A percentile compares a stretch with the other conserved stretches of the same genome.
phyloP scores from a whole-genome alignment of 2,113 vertebrate genomes.

The Cettia cetti region DNA sequence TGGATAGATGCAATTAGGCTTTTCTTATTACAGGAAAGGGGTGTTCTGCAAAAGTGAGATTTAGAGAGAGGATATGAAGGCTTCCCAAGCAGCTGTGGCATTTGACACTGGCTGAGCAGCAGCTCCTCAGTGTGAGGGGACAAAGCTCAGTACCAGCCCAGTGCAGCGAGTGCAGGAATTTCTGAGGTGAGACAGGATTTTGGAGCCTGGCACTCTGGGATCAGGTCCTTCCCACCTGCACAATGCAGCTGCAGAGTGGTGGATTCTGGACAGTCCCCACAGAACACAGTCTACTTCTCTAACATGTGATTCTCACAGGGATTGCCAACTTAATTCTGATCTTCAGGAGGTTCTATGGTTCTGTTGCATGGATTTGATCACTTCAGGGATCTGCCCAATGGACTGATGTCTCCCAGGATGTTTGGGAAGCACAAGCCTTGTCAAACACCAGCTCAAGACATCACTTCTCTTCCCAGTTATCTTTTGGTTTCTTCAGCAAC shows the following conservation, averaged over 20 bases:
- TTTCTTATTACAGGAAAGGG: not conserved
- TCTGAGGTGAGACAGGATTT: not conserved
- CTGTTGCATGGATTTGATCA: not conserved
- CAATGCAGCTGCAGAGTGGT: rapidly evolving
- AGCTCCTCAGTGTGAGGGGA: not conserved
- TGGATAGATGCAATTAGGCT: not conserved
- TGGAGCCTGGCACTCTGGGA: not conserved
- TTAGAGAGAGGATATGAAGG: not conserved
- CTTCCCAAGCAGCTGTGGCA: not conserved
- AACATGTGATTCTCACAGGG: not conserved
- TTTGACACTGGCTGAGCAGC: not conserved
- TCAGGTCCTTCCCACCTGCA: not conserved
- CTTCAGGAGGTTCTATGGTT: not conserved
- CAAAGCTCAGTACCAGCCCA: not conserved
- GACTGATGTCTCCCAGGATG: not conserved
- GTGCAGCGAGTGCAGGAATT: not conserved
- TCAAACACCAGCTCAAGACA: not conserved
- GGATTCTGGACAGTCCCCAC: not conserved
- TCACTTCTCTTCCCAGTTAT: not conserved
- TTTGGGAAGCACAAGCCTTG: not conserved
- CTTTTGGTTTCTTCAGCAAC: not conserved
- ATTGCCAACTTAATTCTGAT: not conserved
- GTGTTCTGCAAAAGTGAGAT: not conserved
- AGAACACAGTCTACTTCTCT: not conserved
- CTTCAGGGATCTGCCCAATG: not conserved